Base-by-base conservation (phyloP, 2,797 vertebrate genomes). In the Sebastolobus altivelis region DNA sequence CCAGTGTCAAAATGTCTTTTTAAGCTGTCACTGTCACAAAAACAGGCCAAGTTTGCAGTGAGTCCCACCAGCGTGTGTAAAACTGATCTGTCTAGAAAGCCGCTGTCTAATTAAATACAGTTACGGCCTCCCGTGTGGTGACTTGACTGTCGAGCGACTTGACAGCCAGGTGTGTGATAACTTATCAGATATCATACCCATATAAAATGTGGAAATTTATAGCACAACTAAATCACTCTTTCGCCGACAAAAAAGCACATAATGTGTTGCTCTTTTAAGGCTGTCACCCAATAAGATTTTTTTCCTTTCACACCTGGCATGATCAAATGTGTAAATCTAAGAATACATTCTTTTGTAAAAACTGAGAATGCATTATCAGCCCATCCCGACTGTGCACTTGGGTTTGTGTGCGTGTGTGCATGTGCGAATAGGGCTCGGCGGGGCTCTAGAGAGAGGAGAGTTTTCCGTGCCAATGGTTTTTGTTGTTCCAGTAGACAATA, bases 401-500 rank as follows among this genome's bases (percentile, higher is more conserved):
- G 65, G 81, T 73, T 82, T 86, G 68, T 72, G 11, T 82, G 69
- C 6, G 6, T 43, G 72, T 56, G 31, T 72, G 70, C 31, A 69
- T 73, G 79, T 72, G 71, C 85, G 71, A 79, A 79, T 25, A 76
- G 79, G 76, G 83, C 35, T 85, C 9, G 91, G 89, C 82, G 31
- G 75, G 20, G 72, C 86, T 88, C 89, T 49, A n/a, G 76, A 89
- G 79, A 80, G 85, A 72, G 35, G 66, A 75, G 71, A 33, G 74
- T 68, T 88, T 89, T 79, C 70, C 14, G 65, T 86, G 78, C 85
- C 84, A 91, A 79, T 84, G 88, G 74, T 74, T 90, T 87, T 86
- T 88, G 87, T 91, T 92, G 81, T 90, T 91, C 80, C 67, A 80
- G 72, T 4, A 80, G 78, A 94, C 94, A 94, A 94, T 92, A 89